Evolutionary conservation across 2,797 vertebrate species (phyloP), one percentile per base, ranked within the genome.

Genomic region (Sebastes glaucus): DNA sequence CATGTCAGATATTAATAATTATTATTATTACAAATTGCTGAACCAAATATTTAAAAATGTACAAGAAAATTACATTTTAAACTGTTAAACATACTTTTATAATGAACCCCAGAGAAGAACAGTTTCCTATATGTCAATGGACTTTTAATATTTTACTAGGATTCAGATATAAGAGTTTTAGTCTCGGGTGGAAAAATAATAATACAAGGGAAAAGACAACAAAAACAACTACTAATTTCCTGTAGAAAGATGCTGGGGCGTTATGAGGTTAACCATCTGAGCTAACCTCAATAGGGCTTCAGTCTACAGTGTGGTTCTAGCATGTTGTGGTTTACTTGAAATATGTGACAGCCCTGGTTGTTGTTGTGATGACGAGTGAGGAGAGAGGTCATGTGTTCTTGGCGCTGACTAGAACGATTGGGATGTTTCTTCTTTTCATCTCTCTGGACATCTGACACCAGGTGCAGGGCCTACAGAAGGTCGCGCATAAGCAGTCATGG

Each of bases 371-470:
- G 11, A 25, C 0, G 20, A 13, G 7, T 1, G 4, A 20, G 14
- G 4, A 9, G 4, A 22, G 52, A 30, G 33, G 3, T 92, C 62
- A 93, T 35, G 71, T 13, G 70, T 6, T 56, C 56, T 88, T 91
- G 64, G 78, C 66, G 6, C 75, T 52, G 80, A 94, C 18, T 22
- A 96, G 80, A 4, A 94, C 59, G 6, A 96, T 72, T 1, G 83
- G 87, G 53, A 93, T 86, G 1, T 82, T 53, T 5, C 95, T 90
- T 0, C 2, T 69, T 46, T 69, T 91, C 88, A 96, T 95, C 83
- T 96, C 96, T 53, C 93, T 87, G 63, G 94, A 90, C 90, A 96
- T 96, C 85, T 96, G 96, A 62, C 95, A 96, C 96, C 96, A 96
- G 82, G 28, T 18, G 64, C 96, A 96, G 14, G 61, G 0, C 0